These are phyloP conservation scores for Pterois miles DNA, from an alignment of 2,797 vertebrate genomes.

Conservation along the genomic window DNA sequence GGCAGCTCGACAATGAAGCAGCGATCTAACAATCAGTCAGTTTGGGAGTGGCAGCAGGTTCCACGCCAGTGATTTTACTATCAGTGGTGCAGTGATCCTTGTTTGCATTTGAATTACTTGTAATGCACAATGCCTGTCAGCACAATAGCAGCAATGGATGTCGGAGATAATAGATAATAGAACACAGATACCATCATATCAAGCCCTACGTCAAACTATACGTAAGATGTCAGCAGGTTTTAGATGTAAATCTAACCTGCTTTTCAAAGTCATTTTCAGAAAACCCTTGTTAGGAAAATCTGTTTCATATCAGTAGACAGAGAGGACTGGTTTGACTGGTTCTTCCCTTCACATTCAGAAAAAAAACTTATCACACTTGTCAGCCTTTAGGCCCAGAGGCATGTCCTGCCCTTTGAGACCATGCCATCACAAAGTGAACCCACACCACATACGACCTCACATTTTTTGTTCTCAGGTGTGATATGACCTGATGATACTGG, in stretches of 20 bases:
- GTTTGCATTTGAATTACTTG: background rate
- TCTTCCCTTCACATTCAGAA: background rate
- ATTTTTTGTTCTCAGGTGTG: conserved; percentile 40
- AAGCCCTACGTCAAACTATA: background rate
- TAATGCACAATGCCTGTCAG: background rate
- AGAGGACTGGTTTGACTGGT: background rate
- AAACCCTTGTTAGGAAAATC: background rate
- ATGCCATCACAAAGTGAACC: background rate
- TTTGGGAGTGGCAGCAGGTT: background rate
- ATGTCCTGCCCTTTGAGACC: conserved; percentile 21
- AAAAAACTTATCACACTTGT: background rate
- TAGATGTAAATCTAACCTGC: background rate
- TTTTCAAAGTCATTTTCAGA: background rate
- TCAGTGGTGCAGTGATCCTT: background rate
- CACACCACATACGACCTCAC: background rate
- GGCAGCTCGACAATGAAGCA: background rate
- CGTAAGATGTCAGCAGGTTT: background rate
- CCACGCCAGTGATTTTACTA: background rate
- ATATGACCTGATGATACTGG: conserved; percentile 37
- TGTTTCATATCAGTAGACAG: background rate
- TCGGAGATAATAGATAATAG: background rate
- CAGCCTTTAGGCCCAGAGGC: conserved; percentile 4
- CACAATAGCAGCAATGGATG: background rate
- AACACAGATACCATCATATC: no score
- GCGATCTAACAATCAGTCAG: background rate